phyloP scores from a whole-genome alignment of 2,113 vertebrate genomes.

The Mobula birostris region DNA sequence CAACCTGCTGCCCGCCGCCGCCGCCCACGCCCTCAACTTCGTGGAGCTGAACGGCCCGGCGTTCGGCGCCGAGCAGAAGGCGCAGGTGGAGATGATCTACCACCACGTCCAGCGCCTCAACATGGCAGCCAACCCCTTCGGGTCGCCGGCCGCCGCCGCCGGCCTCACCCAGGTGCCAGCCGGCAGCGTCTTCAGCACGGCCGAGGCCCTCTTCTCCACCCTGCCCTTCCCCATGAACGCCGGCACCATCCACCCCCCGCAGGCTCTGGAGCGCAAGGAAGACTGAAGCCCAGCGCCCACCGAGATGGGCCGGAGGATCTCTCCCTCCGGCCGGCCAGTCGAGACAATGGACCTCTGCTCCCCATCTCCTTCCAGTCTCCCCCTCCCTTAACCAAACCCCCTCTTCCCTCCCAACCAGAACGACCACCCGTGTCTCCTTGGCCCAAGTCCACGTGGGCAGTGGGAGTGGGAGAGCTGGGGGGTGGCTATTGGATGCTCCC shows the following conservation, averaged over 20 bases:
- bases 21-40: conserved; percentile 48
- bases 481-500: neutral
- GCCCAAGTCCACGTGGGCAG: too few relatives aligned
- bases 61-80: conserved; percentile 50
- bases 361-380: too few relatives aligned
- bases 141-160: conserved; percentile 57
- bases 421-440: neutral
- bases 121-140: conserved; percentile 61
- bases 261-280: conserved; percentile 62
- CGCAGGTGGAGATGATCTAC: conserved; percentile 58
- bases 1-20: conserved; percentile 46
- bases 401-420: neutral
- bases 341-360: neutral
- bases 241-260: conserved; percentile 41
- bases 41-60: conserved; percentile 48
- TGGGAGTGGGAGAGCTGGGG: too few relatives aligned
- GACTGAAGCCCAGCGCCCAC: conserved; percentile 40
- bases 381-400: neutral
- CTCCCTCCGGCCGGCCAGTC: neutral
- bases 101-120: conserved; percentile 75
- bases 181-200: conserved; percentile 26
- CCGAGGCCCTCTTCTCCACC: conserved; percentile 46
- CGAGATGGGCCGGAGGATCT: neutral
- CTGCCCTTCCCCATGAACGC: conserved; percentile 45
- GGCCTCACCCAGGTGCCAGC: conserved; percentile 28